These are phyloP conservation scores for Microplitis manilae DNA, from an alignment of 2,888 invertebrate species.

Conservation along the genomic window DNA sequence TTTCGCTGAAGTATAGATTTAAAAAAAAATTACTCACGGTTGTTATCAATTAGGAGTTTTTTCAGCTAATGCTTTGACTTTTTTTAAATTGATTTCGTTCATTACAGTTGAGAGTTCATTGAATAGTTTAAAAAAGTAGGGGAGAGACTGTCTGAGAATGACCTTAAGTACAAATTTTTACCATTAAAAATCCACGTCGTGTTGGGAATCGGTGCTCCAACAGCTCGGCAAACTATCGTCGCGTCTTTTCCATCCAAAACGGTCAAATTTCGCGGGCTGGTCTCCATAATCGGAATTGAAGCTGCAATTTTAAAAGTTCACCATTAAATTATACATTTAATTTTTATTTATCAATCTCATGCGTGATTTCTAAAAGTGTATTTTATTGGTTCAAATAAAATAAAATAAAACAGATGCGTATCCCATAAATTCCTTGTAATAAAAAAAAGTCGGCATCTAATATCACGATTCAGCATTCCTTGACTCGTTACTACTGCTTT, in stretches of 20 bases:
- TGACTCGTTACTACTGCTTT: background rate
- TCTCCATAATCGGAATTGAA: slow-evolving; percentile 89
- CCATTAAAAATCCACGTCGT: slow-evolving; percentile 94
- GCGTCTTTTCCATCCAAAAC: slow-evolving; percentile 95
- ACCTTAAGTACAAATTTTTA: slow-evolving; percentile 69
- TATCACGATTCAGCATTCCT: slow-evolving; percentile 7
- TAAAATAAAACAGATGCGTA: slow-evolving; percentile 31
- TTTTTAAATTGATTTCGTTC: too few relatives aligned
- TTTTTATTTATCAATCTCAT: slow-evolving; percentile 37
- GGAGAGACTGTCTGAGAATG: too few relatives aligned
- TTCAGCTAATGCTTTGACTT: too few relatives aligned
- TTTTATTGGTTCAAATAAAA: slow-evolving; percentile 32
- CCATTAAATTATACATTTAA: slow-evolving; percentile 5
- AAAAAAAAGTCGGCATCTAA: slow-evolving; percentile 18
- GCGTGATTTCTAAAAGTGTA: slow-evolving; percentile 40
- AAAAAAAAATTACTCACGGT: too few relatives aligned
- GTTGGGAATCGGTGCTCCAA: slow-evolving; percentile 92
- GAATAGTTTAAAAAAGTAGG: too few relatives aligned
- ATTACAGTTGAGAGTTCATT: too few relatives aligned
- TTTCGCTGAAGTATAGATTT: too few relatives aligned
- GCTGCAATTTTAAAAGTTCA: slow-evolving; percentile 75
- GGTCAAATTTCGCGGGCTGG: slow-evolving; percentile 87
- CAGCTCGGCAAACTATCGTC: slow-evolving; percentile 87
- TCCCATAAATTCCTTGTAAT: slow-evolving; percentile 21
- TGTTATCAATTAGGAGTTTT: too few relatives aligned